Evolutionary conservation across 2,888 invertebrate genomes (phyloP).

Genomic region (Hydrotaea cyrtoneurina): DNA sequence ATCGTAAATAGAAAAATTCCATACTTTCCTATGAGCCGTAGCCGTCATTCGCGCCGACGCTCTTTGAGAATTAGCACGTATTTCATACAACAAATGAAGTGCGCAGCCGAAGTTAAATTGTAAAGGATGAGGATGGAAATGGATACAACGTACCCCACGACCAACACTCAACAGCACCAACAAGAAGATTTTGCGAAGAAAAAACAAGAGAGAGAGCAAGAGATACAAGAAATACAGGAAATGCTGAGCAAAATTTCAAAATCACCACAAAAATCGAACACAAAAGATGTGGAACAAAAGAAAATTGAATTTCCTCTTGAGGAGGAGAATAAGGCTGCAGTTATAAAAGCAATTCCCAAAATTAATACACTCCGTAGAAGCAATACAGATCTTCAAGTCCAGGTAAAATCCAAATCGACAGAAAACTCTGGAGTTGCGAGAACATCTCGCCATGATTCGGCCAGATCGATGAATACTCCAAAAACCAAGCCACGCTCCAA

Average conservation of each 20-base stretch:
- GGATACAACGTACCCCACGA: neutral
- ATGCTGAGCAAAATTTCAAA: conserved; percentile 72
- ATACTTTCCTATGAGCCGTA: too few species aligned
- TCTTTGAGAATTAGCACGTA: too few species aligned
- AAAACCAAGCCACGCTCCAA: conserved; percentile 61
- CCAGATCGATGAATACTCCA: conserved; percentile 10
- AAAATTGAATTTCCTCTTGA: neutral
- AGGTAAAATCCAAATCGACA: conserved; percentile 43
- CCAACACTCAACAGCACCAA: neutral
- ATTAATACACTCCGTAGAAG: conserved; percentile 60
- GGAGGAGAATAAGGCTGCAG: neutral
- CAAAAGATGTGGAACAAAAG: neutral
- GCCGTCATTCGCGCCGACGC: too few species aligned
- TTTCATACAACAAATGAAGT: neutral
- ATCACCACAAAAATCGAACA: conserved; percentile 45
- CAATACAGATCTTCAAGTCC: conserved; percentile 67
- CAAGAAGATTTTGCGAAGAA: conserved; percentile 69
- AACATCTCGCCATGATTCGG: conserved; percentile 39
- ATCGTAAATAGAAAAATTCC: too few species aligned
- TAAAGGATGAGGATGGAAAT: neutral
- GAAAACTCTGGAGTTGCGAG: neutral
- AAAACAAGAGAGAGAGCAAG: conserved; percentile 71
- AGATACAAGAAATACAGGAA: conserved; percentile 72
- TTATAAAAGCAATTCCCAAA: neutral
- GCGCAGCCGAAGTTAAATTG: conserved; percentile 9